Conservation (phyloP, 2,888 invertebrate genomes). For the Acleris sparsana region DNA sequence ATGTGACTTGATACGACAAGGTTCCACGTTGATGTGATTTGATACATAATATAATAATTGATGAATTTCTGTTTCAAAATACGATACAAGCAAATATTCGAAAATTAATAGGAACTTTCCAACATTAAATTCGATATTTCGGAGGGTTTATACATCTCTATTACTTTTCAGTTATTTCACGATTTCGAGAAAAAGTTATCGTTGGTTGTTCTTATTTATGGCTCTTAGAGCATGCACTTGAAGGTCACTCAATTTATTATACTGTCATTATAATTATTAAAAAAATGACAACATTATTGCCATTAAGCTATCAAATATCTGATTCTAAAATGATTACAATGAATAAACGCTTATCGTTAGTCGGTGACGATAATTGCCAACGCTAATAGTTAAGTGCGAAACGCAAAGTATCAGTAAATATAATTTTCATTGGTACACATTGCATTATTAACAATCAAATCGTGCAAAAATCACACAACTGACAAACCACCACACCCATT, state of each 20-base stretch:
- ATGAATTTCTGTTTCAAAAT: constrained; percentile 7
- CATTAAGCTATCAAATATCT: too few species aligned
- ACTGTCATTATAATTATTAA: too few species aligned
- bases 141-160: too few species aligned
- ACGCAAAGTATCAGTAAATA: constrained; percentile 46
- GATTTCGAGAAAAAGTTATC: too few species aligned
- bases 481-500: constrained; percentile 18
- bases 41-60: not conserved
- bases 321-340: constrained; percentile 39
- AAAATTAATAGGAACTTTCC: not conserved
- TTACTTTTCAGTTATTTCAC: too few species aligned
- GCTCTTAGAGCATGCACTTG: too few species aligned
- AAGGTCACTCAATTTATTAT: too few species aligned
- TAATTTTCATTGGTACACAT: constrained; percentile 18
- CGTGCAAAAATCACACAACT: constrained; percentile 14
- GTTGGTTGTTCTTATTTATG: too few species aligned
- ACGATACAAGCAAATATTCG: not conserved
- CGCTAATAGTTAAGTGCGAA: constrained; percentile 49
- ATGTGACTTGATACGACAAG: not conserved
- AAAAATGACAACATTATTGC: not conserved
- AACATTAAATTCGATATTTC: too few species aligned
- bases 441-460: constrained; percentile 21
- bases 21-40: not conserved
- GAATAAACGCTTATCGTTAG: constrained; percentile 63
- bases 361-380: constrained; percentile 68